phyloP scores from a whole-genome alignment of 2,113 vertebrate genomes.

The Brachyistius frenatus region DNA sequence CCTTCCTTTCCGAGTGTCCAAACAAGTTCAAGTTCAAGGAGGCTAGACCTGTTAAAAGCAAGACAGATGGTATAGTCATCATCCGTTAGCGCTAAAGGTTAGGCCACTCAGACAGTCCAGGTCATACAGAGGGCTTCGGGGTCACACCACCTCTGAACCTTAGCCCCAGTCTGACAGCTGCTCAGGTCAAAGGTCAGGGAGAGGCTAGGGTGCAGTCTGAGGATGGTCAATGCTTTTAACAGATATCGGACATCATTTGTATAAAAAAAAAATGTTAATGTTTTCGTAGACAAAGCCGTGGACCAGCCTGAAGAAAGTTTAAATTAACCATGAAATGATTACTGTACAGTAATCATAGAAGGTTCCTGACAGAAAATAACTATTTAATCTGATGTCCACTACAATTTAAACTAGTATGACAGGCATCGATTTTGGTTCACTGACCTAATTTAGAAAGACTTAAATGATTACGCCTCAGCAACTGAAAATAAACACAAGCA shows the following conservation, averaged over 20 bases:
- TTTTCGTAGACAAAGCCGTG: neutral
- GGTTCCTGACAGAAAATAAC: neutral
- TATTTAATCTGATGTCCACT: neutral
- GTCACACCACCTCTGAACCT: slow-evolving; percentile 72
- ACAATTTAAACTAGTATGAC: neutral
- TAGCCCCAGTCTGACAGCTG: slow-evolving; percentile 77
- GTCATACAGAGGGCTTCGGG: slow-evolving; percentile 62
- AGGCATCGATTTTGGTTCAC: neutral
- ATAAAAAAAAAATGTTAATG: slow-evolving; percentile 20
- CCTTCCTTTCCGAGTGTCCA: slow-evolving; percentile 30
- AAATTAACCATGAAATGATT: neutral
- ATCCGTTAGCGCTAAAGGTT: slow-evolving; percentile 70
- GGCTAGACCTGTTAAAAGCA: slow-evolving; percentile 55
- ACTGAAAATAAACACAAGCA: slow-evolving; percentile 9
- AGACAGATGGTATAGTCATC: slow-evolving; percentile 80
- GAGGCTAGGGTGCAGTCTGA: slow-evolving; percentile 63
- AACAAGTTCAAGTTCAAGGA: slow-evolving; percentile 83
- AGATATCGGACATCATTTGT: slow-evolving; percentile 37
- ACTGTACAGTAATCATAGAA: neutral
- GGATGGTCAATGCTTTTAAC: slow-evolving; percentile 57
- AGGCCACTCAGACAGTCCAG: slow-evolving; percentile 74
- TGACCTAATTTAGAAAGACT: neutral
- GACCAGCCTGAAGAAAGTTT: neutral
- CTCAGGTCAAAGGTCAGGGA: slow-evolving; percentile 67
- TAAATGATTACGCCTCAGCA: slow-evolving; percentile 1